phyloP scores from a whole-genome alignment of 2,797 vertebrate genomes.

The Masticophis lateralis region DNA sequence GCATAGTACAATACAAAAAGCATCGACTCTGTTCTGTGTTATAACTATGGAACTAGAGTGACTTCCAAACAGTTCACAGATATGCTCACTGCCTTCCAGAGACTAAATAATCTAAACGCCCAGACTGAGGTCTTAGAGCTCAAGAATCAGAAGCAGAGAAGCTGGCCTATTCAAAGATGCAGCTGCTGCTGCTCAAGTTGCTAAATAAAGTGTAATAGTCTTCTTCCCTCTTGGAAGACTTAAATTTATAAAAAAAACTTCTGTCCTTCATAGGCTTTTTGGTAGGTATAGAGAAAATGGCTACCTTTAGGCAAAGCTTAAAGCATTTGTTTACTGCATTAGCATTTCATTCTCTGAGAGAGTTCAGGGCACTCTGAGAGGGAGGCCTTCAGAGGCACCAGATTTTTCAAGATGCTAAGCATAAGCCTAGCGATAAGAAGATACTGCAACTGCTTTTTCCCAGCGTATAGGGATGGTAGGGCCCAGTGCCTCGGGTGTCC shows the following conservation, averaged over 20 bases:
- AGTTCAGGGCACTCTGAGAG: conserved; percentile 39
- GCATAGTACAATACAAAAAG: background rate
- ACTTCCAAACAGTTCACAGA: conserved; percentile 12
- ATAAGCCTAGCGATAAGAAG: conserved; percentile 23
- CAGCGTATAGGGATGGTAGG: conserved; percentile 5
- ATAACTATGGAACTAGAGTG: background rate
- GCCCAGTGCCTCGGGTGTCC: conserved; percentile 21
- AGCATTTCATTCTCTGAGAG: conserved; percentile 10
- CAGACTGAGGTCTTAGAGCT: background rate
- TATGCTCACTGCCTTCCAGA: background rate
- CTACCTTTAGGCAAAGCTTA: conserved; percentile 49
- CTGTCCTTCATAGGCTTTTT: background rate
- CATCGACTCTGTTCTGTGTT: background rate
- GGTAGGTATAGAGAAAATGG: conserved; percentile 7
- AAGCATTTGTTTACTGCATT: background rate
- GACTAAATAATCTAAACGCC: background rate
- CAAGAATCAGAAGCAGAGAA: background rate
- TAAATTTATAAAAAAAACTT: conserved; percentile 26
- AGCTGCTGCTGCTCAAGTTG: conserved; percentile 36
- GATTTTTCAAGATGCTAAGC: conserved; percentile 48
- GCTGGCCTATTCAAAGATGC: background rate
- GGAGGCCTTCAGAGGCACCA: conserved; percentile 48
- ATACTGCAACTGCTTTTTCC: background rate
- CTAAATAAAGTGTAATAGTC: conserved; percentile 7
- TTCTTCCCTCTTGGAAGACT: background rate